Conservation (phyloP, 2,888 invertebrate species). For the Nezara viridula region DNA sequence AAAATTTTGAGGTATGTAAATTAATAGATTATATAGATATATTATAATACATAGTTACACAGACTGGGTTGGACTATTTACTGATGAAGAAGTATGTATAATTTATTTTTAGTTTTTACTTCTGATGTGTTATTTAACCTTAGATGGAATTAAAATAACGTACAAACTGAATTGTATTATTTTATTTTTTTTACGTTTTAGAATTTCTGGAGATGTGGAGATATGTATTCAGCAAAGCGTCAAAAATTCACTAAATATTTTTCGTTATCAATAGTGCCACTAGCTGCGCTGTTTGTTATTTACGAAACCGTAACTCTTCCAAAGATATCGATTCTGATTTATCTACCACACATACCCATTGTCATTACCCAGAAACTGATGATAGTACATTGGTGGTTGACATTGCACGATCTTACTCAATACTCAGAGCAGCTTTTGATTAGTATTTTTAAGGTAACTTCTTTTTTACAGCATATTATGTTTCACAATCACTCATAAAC, state of each 20-base stretch:
- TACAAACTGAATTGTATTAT: not conserved
- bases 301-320: not conserved
- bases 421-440: not conserved
- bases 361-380: not conserved
- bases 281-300: not conserved
- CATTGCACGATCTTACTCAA: not conserved
- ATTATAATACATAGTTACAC: not conserved
- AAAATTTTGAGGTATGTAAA: conserved; percentile 6
- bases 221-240: not conserved
- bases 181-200: not conserved
- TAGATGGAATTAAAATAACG: not conserved
- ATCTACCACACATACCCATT: not conserved
- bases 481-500: too few relatives aligned
- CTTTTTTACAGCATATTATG: not conserved
- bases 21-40: not conserved
- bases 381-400: not conserved
- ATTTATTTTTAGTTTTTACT: too few relatives aligned
- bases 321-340: not conserved
- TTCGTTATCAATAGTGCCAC: not conserved
- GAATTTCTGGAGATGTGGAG: not conserved
- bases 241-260: not conserved
- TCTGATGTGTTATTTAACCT: too few relatives aligned
- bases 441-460: not conserved
- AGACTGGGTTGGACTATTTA: too few relatives aligned
- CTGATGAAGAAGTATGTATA: too few relatives aligned